Percentiles rank a stretch among this genome's conserved stretches.
These are phyloP conservation scores for Laspeyria flexula DNA, from an alignment of 2,888 invertebrate species.

Conservation along the genomic window DNA sequence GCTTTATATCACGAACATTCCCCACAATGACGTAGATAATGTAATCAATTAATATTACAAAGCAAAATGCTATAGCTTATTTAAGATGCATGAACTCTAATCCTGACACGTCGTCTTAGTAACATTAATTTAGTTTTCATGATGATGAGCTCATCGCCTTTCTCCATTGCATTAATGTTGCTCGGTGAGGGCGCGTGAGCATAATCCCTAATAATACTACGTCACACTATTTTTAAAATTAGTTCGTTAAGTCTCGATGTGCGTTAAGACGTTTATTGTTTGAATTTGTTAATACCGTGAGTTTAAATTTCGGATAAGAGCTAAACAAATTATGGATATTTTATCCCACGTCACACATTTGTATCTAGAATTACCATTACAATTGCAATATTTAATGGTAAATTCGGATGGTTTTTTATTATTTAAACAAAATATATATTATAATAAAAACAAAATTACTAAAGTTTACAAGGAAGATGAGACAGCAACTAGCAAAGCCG, in stretches of 20 bases:
- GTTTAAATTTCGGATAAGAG: too few relatives aligned
- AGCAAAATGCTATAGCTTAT: constrained; percentile 32
- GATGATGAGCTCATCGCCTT: constrained; percentile 47
- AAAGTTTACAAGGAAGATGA: constrained; percentile 25
- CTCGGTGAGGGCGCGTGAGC: constrained; percentile 26
- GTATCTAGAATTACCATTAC: too few relatives aligned
- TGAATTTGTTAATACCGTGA: too few relatives aligned
- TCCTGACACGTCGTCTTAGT: constrained; percentile 45
- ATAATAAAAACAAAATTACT: constrained; percentile 20
- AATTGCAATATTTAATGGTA: too few relatives aligned
- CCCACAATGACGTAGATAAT: constrained; percentile 6
- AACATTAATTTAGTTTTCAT: constrained; percentile 57
- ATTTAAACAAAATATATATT: too few relatives aligned
- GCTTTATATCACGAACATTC: not conserved
- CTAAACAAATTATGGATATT: too few relatives aligned
- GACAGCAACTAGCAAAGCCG: constrained; percentile 38
- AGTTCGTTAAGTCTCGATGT: too few relatives aligned
- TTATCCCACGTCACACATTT: too few relatives aligned
- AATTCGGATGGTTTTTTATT: too few relatives aligned
- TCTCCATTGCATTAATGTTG: constrained; percentile 31
- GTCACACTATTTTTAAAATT: constrained; percentile 25
- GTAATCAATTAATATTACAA: constrained; percentile 21
- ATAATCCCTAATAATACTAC: constrained; percentile 39
- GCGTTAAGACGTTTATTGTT: too few relatives aligned
- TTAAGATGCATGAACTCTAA: constrained; percentile 45